A percentile compares a stretch with the other conserved stretches of the same genome.
Evolutionary conservation across 35 echinoderm and acorn worm species (phyloP).

Genomic region (Heliocidaris tuberculata): DNA sequence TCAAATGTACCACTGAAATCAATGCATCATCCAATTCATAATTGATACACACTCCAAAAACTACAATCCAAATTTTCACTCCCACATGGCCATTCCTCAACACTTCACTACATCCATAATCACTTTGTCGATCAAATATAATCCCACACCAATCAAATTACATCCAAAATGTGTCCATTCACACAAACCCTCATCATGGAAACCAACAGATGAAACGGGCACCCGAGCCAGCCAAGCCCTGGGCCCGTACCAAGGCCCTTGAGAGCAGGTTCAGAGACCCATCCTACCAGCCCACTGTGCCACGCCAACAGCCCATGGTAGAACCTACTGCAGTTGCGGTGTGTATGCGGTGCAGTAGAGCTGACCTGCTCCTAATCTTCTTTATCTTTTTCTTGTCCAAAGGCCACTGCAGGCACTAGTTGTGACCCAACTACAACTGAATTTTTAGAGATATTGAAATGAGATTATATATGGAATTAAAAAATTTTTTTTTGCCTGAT

Average conservation of each 20-base stretch:
- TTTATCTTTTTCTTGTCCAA: no score
- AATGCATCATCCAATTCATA: no score
- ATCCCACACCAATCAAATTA: not conserved
- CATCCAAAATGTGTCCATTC: not conserved
- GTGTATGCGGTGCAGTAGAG: conserved; percentile 27
- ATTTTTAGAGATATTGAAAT: not conserved
- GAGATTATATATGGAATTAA: not conserved
- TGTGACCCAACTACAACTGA: not conserved
- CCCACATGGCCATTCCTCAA: not conserved
- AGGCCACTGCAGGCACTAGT: not conserved
- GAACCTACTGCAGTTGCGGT: conserved; percentile 16
- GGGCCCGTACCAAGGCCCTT: conserved; percentile 79
- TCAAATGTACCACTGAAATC: not conserved
- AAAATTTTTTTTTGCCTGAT: no score
- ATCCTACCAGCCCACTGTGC: not conserved
- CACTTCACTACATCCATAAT: not conserved
- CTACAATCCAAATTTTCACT: not conserved
- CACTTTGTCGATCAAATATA: not conserved
- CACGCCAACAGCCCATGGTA: conserved; percentile 5
- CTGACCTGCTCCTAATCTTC: no score
- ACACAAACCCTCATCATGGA: not conserved
- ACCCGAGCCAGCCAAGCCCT: conserved; percentile 33
- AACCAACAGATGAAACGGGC: conserved; percentile 36
- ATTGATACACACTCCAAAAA: no score
- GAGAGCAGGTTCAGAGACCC: conserved; percentile 68